These are phyloP conservation scores for Hylia prasina DNA, from an alignment of 2,113 vertebrate species.

Conservation along the genomic window DNA sequence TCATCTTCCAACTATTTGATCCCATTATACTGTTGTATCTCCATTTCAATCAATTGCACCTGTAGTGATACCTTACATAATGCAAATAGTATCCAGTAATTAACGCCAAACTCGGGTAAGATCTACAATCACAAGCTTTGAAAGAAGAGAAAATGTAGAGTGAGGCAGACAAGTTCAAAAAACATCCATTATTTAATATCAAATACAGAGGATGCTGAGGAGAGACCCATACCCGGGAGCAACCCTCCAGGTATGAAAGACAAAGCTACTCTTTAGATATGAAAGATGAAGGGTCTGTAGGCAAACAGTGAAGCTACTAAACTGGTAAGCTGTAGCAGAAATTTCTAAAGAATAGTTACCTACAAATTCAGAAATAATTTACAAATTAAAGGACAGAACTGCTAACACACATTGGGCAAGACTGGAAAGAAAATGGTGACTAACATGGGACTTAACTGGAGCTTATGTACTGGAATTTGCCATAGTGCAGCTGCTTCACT, in stretches of 20 bases:
- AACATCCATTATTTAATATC: neutral
- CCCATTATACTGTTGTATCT: neutral
- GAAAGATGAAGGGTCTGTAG: neutral
- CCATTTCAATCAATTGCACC: neutral
- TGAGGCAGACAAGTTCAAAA: neutral
- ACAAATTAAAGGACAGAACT: neutral
- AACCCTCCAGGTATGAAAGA: neutral
- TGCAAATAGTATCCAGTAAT: neutral
- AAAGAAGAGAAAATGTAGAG: neutral
- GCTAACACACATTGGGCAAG: neutral
- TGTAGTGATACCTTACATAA: neutral
- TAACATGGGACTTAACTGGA: neutral
- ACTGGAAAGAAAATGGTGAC: neutral
- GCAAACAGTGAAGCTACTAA: neutral
- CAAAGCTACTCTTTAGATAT: neutral
- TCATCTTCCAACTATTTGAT: constrained; percentile 5
- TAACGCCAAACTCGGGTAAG: neutral
- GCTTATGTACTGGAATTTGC: neutral
- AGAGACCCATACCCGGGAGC: neutral
- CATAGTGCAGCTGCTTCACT: neutral
- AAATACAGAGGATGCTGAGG: neutral
- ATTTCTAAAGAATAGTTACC: neutral
- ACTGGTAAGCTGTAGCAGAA: neutral
- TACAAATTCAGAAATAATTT: neutral
- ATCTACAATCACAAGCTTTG: neutral